Conservation (phyloP, 2,888 invertebrate species). For the Coenonympha glycerion region DNA sequence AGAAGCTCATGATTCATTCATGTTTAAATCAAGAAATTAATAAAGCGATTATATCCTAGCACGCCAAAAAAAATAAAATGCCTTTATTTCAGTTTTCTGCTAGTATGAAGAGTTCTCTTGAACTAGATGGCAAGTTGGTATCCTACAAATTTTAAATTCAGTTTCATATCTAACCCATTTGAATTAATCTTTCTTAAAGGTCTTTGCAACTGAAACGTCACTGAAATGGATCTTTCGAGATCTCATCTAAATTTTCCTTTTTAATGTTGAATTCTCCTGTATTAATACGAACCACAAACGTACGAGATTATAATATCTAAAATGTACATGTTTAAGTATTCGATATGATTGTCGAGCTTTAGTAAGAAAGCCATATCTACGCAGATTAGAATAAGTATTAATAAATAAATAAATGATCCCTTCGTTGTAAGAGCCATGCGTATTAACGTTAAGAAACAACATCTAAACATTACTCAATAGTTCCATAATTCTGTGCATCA, state of each 20-base stretch:
- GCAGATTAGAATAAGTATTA: too few relatives aligned
- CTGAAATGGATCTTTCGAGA: constrained; percentile 7
- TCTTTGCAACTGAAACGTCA: constrained; percentile 8
- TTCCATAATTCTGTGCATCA: neutral
- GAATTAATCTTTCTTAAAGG: constrained; percentile 14
- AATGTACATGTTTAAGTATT: neutral
- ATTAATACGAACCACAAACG: neutral
- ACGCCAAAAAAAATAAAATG: too few relatives aligned
- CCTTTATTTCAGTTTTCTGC: neutral
- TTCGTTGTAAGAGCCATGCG: too few relatives aligned
- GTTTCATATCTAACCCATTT: constrained; percentile 15
- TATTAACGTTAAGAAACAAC: neutral
- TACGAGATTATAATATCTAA: neutral
- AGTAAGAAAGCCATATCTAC: too few relatives aligned
- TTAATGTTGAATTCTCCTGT: neutral
- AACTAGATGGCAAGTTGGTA: constrained; percentile 16
- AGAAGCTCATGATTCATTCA: neutral
- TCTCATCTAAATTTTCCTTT: constrained; percentile 3
- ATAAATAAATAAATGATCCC: too few relatives aligned
- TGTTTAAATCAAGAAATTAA: too few relatives aligned
- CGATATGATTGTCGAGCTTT: too few relatives aligned
- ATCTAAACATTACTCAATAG: neutral
- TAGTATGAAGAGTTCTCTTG: constrained; percentile 15
- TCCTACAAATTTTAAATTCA: constrained; percentile 21
- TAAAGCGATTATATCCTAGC: too few relatives aligned